phyloP scores from a whole-genome alignment of 2,797 vertebrate genomes.

The Hylomyscus alleni region DNA sequence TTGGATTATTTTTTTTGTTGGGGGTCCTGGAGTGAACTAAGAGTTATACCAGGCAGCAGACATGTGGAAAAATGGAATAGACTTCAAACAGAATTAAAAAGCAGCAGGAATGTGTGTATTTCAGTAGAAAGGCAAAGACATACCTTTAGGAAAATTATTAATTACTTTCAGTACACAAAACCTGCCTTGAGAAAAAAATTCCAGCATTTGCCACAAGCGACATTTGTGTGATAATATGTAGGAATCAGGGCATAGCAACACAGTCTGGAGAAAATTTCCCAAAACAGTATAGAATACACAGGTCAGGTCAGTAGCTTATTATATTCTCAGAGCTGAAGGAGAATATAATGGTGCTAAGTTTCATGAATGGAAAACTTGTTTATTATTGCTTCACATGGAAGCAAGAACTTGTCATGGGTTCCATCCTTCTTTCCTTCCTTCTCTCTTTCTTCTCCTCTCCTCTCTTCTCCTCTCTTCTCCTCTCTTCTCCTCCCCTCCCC shows the following conservation, averaged over 20 bases:
- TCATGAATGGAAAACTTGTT: conserved; percentile 22
- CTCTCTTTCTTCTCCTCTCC: not conserved
- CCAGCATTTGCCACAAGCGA: conserved; percentile 10
- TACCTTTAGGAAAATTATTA: conserved; percentile 49
- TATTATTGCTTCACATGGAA: not conserved
- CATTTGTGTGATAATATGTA: conserved; percentile 1
- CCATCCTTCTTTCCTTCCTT: not conserved
- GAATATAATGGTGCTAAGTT: not conserved
- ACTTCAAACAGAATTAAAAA: not conserved
- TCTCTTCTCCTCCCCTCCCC: too few relatives aligned
- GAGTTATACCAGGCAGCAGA: not conserved
- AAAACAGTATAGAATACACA: conserved; percentile 22
- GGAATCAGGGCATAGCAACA: not conserved
- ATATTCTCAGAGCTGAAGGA: not conserved
- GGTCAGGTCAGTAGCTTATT: not conserved
- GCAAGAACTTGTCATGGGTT: not conserved
- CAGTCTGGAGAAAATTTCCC: not conserved
- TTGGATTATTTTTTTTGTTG: not conserved
- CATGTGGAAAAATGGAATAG: not conserved
- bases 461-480: not conserved
- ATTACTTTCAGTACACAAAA: conserved; percentile 23
- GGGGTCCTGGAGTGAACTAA: not conserved
- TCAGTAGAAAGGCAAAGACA: conserved; percentile 24
- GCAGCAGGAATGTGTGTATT: not conserved
- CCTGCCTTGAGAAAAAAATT: not conserved